phyloP scores from a whole-genome alignment of 2,888 invertebrate genomes.

The Anoncus sp. region DNA sequence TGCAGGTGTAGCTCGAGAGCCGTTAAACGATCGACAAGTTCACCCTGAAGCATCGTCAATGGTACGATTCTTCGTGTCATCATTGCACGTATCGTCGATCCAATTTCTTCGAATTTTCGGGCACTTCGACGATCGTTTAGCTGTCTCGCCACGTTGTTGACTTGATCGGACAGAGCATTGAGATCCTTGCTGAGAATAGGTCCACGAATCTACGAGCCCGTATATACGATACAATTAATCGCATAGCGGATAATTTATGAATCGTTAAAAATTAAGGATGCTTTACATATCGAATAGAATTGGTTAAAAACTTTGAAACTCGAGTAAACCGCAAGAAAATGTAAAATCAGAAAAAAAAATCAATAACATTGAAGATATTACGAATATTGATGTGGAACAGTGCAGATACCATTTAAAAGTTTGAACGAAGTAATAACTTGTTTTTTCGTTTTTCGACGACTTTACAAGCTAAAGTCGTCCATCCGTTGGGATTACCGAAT shows the following conservation, averaged over 20 bases:
- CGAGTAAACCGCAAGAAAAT: too few species aligned
- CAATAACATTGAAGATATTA: too few species aligned
- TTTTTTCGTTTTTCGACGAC: too few species aligned
- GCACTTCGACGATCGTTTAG: slow-evolving; percentile 89
- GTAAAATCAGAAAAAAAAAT: too few species aligned
- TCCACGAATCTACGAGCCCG: slow-evolving; percentile 85
- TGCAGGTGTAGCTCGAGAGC: slow-evolving; percentile 89
- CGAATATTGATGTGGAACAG: too few species aligned
- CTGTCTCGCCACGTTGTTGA: slow-evolving; percentile 88
- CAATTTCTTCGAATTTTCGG: slow-evolving; percentile 89
- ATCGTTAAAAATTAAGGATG: slow-evolving; percentile 61
- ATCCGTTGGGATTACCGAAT: too few species aligned
- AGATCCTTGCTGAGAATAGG: slow-evolving; percentile 87
- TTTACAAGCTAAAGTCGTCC: too few species aligned
- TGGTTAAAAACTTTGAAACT: too few species aligned
- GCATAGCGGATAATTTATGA: too few species aligned
- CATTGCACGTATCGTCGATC: slow-evolving; percentile 87
- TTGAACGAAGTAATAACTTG: too few species aligned
- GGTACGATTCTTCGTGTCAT: slow-evolving; percentile 88
- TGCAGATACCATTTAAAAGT: too few species aligned
- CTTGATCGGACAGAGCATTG: slow-evolving; percentile 87
- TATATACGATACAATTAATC: not conserved
- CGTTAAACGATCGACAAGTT: slow-evolving; percentile 90
- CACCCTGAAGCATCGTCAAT: slow-evolving; percentile 88
- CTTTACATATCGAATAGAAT: too few species aligned